Percentiles rank a stretch among this genome's conserved stretches.
Conservation (phyloP, 2,888 invertebrate species). For the Cryptophagus acutangulus region DNA sequence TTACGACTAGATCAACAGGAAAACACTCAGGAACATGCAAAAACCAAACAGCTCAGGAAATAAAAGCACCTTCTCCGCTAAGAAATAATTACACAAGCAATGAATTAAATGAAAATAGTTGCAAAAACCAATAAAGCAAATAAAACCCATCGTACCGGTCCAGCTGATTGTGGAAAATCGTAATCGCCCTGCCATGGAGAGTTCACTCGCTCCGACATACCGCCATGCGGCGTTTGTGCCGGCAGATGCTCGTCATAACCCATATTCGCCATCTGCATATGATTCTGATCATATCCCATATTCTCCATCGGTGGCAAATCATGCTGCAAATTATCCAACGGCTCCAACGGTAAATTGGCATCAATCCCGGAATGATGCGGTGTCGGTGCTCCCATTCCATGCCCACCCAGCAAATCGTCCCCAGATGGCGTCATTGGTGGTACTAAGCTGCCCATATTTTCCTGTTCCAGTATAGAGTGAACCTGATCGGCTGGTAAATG, state of each 20-base stretch:
- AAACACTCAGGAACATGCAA: too few relatives aligned
- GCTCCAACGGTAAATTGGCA: conserved; percentile 33
- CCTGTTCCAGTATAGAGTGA: conserved; percentile 43
- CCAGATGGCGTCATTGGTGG: conserved; percentile 43
- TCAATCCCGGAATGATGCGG: conserved; percentile 38
- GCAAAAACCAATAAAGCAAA: background rate
- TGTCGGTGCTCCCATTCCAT: conserved; percentile 35
- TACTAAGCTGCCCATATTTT: conserved; percentile 33
- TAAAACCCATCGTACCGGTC: conserved; percentile 61
- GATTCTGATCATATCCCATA: conserved; percentile 56
- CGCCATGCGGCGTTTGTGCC: conserved; percentile 56
- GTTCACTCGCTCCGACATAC: conserved; percentile 54
- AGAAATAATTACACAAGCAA: too few relatives aligned
- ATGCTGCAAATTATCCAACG: conserved; percentile 35
- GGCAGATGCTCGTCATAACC: conserved; percentile 67
- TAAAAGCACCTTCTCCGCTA: too few relatives aligned
- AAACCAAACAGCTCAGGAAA: too few relatives aligned
- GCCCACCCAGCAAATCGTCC: conserved; percentile 37
- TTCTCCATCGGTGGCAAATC: conserved; percentile 55
- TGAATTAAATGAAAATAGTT: background rate
- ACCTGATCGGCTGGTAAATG: conserved; percentile 60
- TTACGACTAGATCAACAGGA: too few relatives aligned
- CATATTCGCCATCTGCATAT: conserved; percentile 61
- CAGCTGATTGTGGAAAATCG: conserved; percentile 76
- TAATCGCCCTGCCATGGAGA: conserved; percentile 73